Evolutionary conservation across 2,113 vertebrate genomes (phyloP).

Genomic region (Centropus unirufus): DNA sequence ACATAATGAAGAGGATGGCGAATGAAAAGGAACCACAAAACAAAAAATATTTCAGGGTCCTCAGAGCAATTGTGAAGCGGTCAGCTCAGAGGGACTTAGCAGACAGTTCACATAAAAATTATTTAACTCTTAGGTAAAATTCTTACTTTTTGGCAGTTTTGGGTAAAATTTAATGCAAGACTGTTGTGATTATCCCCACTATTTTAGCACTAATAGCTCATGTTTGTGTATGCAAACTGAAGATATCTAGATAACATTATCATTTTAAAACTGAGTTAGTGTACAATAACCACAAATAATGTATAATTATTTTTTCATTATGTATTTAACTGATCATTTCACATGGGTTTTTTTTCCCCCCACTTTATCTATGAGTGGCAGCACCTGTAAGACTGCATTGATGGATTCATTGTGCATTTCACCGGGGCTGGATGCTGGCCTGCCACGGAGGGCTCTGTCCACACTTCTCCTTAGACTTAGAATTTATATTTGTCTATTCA

Average conservation of each 20-base stretch:
- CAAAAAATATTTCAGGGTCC: not conserved
- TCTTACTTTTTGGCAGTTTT: not conserved
- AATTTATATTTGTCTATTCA: not conserved
- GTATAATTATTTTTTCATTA: not conserved
- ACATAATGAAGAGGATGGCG: not conserved
- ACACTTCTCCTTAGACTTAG: not conserved
- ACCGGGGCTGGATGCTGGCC: not conserved
- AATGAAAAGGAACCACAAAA: not conserved
- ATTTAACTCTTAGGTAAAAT: not conserved
- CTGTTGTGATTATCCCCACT: not conserved
- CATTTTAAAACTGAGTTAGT: too few relatives aligned
- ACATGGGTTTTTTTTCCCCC: not conserved
- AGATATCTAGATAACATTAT: not conserved
- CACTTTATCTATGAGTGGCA: not conserved
- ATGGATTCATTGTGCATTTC: not conserved
- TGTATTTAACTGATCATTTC: not conserved
- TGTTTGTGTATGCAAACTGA: not conserved
- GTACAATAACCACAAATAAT: fast-evolving
- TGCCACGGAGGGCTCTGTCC: not conserved
- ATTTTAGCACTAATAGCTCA: not conserved
- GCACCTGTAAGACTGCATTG: not conserved
- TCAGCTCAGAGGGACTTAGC: not conserved
- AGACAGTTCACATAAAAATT: not conserved
- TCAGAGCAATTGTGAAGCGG: not conserved
- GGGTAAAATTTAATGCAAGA: not conserved